Evolutionary conservation across 2,797 vertebrate species (phyloP), one percentile per base, ranked within the genome.

Genomic region (Arnoldichthys spilopterus): DNA sequence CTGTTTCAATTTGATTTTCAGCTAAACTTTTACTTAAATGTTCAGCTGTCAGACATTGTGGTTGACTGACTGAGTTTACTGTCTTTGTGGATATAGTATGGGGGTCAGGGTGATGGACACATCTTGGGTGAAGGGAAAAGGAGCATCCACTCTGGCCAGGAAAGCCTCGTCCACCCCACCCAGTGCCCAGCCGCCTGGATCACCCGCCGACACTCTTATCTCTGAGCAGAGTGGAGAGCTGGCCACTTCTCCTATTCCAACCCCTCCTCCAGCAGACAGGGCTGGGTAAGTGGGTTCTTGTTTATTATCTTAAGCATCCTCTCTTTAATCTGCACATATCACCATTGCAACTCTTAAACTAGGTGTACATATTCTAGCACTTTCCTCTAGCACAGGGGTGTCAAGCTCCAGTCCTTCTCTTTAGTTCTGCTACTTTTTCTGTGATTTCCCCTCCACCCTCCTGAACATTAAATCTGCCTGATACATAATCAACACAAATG

Each of bases 41-140:
- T 70, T 54, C 5, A 1, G 16, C 15, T 62, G 37, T 53, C 26
- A 26, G 12, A 6, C 66, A 26, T 15, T 28, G 15, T 70, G 8
- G 7, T 86, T 20, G 18, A 6, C 72, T 64, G 16, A 79, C 47
- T 58, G 45, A 32, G 40, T 13, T 47, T 37, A n/a, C 22, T 84
- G 7, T 84, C 66, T 76, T 18, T 80, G 84, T 87, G 87, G 87
- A 85, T 85, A 61, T 91, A 99, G 98, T 90, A 97, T 99, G 97
- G 98, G 97, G 18, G 98, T 99, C 88, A 94, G 97, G 89, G 98
- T 99, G 83, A 99, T 99, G 98, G 98, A 99, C 90, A 99, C 98
- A 12, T 96, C 96, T 72, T 99, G 98, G 98, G 97, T 99, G 91
- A 96, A 97, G 74, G 96, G 97, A 74, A 96, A 97, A 88, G 96